phyloP scores from a whole-genome alignment of 1,140 invertebrate species.

The Hetaerina americana region DNA sequence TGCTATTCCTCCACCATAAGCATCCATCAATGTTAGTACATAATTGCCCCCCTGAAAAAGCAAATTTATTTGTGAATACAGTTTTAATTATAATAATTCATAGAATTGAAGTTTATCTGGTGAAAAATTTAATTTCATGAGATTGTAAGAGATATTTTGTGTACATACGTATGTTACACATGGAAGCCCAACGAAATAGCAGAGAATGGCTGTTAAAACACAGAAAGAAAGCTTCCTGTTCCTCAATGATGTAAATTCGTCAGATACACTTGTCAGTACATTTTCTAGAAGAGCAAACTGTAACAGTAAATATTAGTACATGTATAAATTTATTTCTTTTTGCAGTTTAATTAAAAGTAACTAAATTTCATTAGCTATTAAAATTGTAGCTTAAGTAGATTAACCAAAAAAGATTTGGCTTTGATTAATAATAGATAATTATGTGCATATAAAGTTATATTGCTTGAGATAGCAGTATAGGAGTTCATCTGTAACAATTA shows the following conservation, averaged over 20 bases:
- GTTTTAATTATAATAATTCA: conserved; percentile 26
- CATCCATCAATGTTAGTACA: conserved; percentile 28
- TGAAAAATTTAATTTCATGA: conserved; percentile 28
- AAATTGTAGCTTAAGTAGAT: too few species aligned
- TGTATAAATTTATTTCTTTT: too few species aligned
- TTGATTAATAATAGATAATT: too few species aligned
- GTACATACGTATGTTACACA: conserved; percentile 59
- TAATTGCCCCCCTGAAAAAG: conserved; percentile 26
- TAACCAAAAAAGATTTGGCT: too few species aligned
- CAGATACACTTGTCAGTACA: conserved; percentile 63
- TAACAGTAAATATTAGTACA: conserved; percentile 21
- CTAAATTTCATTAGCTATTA: too few species aligned
- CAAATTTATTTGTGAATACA: neutral
- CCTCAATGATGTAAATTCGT: conserved; percentile 55
- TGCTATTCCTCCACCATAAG: conserved; percentile 24
- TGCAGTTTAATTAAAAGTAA: too few species aligned
- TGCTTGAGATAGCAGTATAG: neutral
- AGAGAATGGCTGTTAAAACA: conserved; percentile 48
- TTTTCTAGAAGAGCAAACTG: conserved; percentile 71
- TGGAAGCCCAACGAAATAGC: conserved; percentile 58
- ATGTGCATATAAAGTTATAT: neutral
- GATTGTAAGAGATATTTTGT: conserved; percentile 27
- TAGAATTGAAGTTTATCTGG: conserved; percentile 21
- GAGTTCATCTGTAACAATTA: too few species aligned
- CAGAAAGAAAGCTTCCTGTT: conserved; percentile 60